phyloP scores from a whole-genome alignment of 2,797 vertebrate genomes.

The Trematomus bernacchii region DNA sequence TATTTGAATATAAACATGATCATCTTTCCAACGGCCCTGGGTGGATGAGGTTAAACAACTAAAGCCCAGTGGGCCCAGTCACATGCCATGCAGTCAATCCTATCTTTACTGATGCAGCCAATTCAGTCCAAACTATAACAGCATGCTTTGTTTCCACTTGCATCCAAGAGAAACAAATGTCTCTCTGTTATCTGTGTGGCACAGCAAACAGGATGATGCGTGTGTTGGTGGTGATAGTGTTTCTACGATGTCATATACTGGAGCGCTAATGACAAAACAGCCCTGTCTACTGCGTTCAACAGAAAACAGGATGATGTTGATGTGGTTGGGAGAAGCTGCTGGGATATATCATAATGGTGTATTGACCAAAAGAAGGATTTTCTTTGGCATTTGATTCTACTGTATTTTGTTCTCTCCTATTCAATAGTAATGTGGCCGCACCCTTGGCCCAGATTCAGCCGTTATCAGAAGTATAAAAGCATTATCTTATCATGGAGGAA shows the following conservation, averaged over 20 bases:
- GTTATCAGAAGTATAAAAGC: slow-evolving; percentile 9
- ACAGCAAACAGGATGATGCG: slow-evolving; percentile 40
- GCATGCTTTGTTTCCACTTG: slow-evolving; percentile 41
- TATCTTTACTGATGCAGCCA: slow-evolving; percentile 36
- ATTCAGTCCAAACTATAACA: slow-evolving; percentile 30
- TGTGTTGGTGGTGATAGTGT: slow-evolving; percentile 48
- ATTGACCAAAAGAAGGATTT: not conserved
- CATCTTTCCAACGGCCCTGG: not conserved
- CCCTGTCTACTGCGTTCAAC: slow-evolving; percentile 7
- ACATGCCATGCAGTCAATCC: slow-evolving; percentile 26
- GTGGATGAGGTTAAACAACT: slow-evolving; percentile 20
- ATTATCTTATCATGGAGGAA: slow-evolving; percentile 12
- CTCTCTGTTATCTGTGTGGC: slow-evolving; percentile 44
- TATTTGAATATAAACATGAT: not conserved
- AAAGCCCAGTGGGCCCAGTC: slow-evolving; percentile 21
- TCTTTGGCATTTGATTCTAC: not conserved
- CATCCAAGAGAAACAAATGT: slow-evolving; percentile 39
- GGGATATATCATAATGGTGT: not conserved
- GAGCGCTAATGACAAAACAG: slow-evolving; percentile 25
- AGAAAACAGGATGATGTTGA: slow-evolving; percentile 20
- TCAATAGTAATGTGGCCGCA: not conserved
- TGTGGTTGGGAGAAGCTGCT: slow-evolving; percentile 22
- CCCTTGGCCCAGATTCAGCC: slow-evolving; percentile 12
- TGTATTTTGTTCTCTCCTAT: not conserved
- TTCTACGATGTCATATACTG: slow-evolving; percentile 16